Conservation (phyloP, 2,888 invertebrate genomes). For the Lymantria dispar region DNA sequence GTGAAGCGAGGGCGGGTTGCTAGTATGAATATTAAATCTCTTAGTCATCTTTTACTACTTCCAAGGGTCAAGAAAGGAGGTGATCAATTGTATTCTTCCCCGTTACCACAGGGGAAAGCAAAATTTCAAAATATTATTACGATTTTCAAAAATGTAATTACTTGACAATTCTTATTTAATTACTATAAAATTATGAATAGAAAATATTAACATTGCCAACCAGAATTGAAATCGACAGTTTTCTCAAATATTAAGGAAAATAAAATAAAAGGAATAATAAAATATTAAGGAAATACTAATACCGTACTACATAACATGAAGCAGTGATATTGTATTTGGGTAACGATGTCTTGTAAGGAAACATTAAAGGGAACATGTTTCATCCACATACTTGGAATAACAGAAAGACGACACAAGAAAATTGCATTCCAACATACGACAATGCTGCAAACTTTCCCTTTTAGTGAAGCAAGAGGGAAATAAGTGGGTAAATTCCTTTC, state of each 20-base stretch:
- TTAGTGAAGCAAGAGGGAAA: conserved; percentile 25
- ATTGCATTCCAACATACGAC: conserved; percentile 17
- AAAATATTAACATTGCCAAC: background rate
- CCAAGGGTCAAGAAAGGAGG: too few relatives aligned
- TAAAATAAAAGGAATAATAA: too few relatives aligned
- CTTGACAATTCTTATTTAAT: too few relatives aligned
- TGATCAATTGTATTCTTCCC: too few relatives aligned
- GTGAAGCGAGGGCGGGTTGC: too few relatives aligned
- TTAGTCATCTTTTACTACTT: too few relatives aligned
- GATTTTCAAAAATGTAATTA: too few relatives aligned
- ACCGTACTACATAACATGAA: background rate
- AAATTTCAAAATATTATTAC: too few relatives aligned
- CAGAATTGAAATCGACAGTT: background rate
- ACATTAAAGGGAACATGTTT: conserved; percentile 20
- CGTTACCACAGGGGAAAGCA: too few relatives aligned
- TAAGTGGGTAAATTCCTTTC: conserved; percentile 29
- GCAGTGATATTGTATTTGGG: conserved; percentile 7
- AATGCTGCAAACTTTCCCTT: conserved; percentile 31
- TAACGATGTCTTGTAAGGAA: conserved; percentile 12
- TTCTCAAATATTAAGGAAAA: background rate
- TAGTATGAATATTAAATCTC: too few relatives aligned
- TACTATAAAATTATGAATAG: too few relatives aligned
- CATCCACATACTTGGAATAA: conserved; percentile 15
- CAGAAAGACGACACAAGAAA: conserved; percentile 13
- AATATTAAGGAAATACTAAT: conserved; percentile 3